phyloP scores from a whole-genome alignment of 2,797 vertebrate genomes.

The Cyclopterus lumpus region DNA sequence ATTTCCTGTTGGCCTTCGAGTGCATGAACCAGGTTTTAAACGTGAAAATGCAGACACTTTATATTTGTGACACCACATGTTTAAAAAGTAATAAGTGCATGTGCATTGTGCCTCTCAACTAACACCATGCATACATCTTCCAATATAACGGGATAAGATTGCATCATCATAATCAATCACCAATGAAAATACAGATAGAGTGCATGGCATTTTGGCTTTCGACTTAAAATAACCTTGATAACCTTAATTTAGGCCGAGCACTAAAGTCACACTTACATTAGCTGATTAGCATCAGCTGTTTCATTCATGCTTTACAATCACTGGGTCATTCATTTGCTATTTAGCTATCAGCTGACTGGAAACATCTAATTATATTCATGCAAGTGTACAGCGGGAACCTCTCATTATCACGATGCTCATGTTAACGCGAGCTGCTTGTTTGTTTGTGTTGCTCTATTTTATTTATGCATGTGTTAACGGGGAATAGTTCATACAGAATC shows the following conservation, averaged over 20 bases:
- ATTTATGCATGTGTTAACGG: background rate
- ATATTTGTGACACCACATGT: background rate
- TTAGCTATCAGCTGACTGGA: background rate
- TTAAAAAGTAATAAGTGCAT: background rate
- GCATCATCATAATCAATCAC: background rate
- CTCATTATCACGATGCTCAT: background rate
- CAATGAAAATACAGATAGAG: background rate
- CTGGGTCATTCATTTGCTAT: background rate
- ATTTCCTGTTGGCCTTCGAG: constrained; percentile 32
- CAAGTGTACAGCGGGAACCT: background rate
- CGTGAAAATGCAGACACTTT: background rate
- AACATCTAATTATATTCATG: background rate
- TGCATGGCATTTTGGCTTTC: background rate
- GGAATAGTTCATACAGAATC: background rate
- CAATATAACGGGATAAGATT: background rate
- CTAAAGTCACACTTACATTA: background rate
- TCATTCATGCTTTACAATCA: background rate
- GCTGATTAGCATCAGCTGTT: constrained; percentile 5
- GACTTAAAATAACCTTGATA: background rate
- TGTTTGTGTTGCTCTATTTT: background rate
- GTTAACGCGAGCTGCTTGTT: background rate
- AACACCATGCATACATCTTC: background rate
- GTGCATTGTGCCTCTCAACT: background rate
- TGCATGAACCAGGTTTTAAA: constrained; percentile 11
- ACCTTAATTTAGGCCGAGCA: background rate